Evolutionary conservation across 2,797 vertebrate species (phyloP), one percentile per base, ranked within the genome.

Genomic region (Myiothlypis coronata): DNA sequence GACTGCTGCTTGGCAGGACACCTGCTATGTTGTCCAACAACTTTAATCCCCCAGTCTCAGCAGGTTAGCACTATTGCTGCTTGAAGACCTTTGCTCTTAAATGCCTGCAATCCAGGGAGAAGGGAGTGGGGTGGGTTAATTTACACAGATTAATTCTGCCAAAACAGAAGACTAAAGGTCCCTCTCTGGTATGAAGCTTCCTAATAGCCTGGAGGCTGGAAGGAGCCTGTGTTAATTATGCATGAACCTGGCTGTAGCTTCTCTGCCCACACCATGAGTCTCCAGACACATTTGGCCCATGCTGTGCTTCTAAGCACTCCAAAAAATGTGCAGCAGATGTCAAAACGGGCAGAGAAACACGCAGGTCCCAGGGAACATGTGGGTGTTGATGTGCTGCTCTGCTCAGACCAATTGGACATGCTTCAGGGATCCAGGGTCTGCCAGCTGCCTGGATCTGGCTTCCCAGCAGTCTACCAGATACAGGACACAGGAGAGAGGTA

Each of bases 201-300:
- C 8, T 32, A 91, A 88, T 60, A 93, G 87, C 79, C 82, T 55
- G 49, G 55, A 94, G 92, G 91, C 47, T 95, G 72, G 89, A 96
- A 92, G 65, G 32, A 92, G 59, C n/a, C 70, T 63, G 6, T 86
- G 65, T 93, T 79, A 93, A 94, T 96, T 91, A 95, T 91, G 67
- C 71, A 90, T 91, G 95, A 95, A 87, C 85, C 60, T 1, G 3
- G 11, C 85, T 91, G 52, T 46, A 94, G 69, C 82, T 94, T 79
- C 67, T 93, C 82, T 70, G 74, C 87, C 87, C 63, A 81, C 22
- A 12, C n/a, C 59, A 69, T 1, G 1, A 64, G 30, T 75, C 80
- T 88, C 68, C 72, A 86, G 50, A 87, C 59, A 81, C 67, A 86
- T 83, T 28, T 90, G 77, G 67, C 74, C 76, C 32, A 39, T 63